Base-by-base conservation (phyloP, 2,113 vertebrate species). In the Sander lucioperca region DNA sequence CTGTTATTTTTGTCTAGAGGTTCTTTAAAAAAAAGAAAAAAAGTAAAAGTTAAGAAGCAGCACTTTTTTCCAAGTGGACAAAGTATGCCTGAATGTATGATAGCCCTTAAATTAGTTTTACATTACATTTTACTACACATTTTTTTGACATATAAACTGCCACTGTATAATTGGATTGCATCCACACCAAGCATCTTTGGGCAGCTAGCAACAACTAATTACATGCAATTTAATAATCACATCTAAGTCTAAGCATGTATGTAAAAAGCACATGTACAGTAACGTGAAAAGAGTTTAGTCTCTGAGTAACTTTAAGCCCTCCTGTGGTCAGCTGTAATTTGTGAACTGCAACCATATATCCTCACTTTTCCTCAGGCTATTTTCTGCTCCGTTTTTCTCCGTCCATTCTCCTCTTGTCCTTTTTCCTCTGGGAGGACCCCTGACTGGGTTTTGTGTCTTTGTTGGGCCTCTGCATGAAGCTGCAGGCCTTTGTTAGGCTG, bases 371-470 rank as follows among this genome's bases (percentile, higher is more conserved):
- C 85, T 84, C 48, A 58, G 23, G 18, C 80, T 71, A 70, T 51
- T 63, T 75, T 77, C 62, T 73, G 65, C 79, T 57, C 71, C 10
- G 12, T 75, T 75, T 73, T 65, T 69, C 80, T 77, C 79, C 43
- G 25, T 72, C 79, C 77, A 25, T 88, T 84, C 71, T 83, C 57
- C 71, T 75, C 47, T 18, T 79, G 74, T 78, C 72, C 82, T 18
- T 36, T 47, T 67, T 78, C 83, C 81, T 82, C 76, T 33, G 63
- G 48, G 2, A 43, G 84, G 86, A 86, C 90, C 89, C 88, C 89
- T 79, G 83, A 78, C 87, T 0, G 80, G 65, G 84, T 82, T 91
- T 89, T 90, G 88, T 89, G 82, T 83, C 88, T 93, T 93, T 93
- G 91, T 92, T 58, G 39, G 79, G 78, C 79, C 90, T 82, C 89